These are phyloP conservation scores for Aegithalos caudatus DNA, from an alignment of 2,113 vertebrate species.

Conservation along the genomic window DNA sequence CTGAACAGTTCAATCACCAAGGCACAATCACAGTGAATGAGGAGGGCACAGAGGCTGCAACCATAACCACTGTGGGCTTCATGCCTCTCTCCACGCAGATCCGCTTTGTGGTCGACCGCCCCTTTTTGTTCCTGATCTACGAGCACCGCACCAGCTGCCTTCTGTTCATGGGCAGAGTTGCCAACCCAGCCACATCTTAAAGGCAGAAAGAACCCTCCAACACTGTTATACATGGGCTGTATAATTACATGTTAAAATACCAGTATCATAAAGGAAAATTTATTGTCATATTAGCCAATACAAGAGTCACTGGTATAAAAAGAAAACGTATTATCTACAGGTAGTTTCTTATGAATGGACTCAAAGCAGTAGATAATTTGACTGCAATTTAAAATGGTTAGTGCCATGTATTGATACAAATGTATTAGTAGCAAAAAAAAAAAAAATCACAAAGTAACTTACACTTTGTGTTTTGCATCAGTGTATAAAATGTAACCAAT, in stretches of 20 bases:
- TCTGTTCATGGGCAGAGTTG: slow-evolving; percentile 91
- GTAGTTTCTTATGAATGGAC: background rate
- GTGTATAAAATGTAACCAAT: slow-evolving; percentile 44
- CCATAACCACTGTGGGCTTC: slow-evolving; percentile 88
- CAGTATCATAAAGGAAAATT: slow-evolving; percentile 4
- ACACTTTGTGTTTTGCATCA: background rate
- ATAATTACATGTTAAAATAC: background rate
- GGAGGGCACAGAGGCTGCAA: slow-evolving; percentile 90
- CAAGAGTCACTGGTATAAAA: background rate
- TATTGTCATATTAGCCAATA: background rate
- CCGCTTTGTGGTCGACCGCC: slow-evolving; percentile 84
- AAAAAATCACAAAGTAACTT: background rate
- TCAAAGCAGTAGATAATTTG: background rate
- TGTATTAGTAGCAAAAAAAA: background rate
- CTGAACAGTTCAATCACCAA: slow-evolving; percentile 89
- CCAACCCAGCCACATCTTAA: slow-evolving; percentile 80
- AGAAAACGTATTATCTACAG: background rate
- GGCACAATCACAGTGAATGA: slow-evolving; percentile 94
- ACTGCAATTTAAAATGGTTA: slow-evolving; percentile 18
- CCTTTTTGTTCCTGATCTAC: slow-evolving; percentile 93
- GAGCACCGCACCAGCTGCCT: slow-evolving; percentile 94
- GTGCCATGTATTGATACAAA: background rate
- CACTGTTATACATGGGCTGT: background rate
- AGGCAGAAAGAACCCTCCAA: background rate
- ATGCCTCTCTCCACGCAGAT: slow-evolving; percentile 94